Evolutionary conservation across 1,140 invertebrate genomes (phyloP), one percentile per base, ranked within the genome.

Genomic region (Cecropterus lyciades): DNA sequence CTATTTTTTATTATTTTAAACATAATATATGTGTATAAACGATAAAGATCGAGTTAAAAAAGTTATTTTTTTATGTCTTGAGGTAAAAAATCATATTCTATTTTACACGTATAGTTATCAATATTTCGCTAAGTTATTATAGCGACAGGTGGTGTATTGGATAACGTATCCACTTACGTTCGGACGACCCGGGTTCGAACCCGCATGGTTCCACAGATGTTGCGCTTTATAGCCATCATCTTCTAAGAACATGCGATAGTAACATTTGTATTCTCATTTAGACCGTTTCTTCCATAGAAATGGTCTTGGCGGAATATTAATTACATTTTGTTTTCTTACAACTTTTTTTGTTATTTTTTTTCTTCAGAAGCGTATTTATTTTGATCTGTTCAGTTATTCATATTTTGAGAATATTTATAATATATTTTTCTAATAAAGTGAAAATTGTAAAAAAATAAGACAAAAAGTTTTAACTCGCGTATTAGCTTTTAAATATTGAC

Each of bases 231-330:
- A 84, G 79, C 69, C 75, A 80, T 67, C 51, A 73, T 85, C 88
- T 91, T 89, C 88, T 91, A 91, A 91, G 88, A 89, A 85, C 88
- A 91, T 91, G 88, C 88, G 48, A 91, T 63, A 91, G 45, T 57
- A 79, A 79, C 60, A 84, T 67, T 75, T 77, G 74, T 71, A 52
- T 79, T 81, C 71, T 72, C 60, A 14, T 24, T 30, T 24, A 73
- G 80, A 60, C 67, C 48, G 27, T 69, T 68, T 79, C 76, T 84
- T 51, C 16, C 11, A 77, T 85, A 79, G 79, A 69, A 64, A 53
- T 67, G 33, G 30, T 72, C 79, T 72, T 49, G 60, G 51, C 6
- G 67, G 69, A 78, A 75, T 67, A 52, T 51, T 45, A 69, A 33
- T 85, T 48, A 88, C 85, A 90, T 83, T 83, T 82, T 79, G 14